Evolutionary conservation across 2,797 vertebrate genomes (phyloP), one percentile per base, ranked within the genome.

Genomic region (Alfaro cultratus): DNA sequence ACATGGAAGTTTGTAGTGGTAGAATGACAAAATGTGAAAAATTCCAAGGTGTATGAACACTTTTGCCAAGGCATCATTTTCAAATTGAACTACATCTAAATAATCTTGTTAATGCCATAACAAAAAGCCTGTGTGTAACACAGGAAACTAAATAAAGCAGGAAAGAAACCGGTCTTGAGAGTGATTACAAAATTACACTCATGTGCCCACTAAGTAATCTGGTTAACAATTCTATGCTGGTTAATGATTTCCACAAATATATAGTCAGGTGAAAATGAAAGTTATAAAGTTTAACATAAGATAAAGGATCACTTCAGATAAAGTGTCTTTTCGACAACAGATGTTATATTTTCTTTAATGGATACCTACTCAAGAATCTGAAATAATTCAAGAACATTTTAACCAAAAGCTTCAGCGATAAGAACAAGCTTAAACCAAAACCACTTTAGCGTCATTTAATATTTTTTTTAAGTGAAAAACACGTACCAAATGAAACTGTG

Each of bases 401-500:
- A 68, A 39, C 21, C 39, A 39, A 23, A 39, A 12, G 34, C 36
- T 23, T 68, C 36, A 10, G 31, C 18, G 3, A 36, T 21, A 64
- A 39, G 34, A 67, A 36, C 16, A 67, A 39, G 18, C 34, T 23
- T 23, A 68, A 11, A 11, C 10, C 34, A 45, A 45, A 29, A 15
- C 7, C 7, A 53, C 73, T 43, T 55, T 13, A 45, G 4, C 31
- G 3, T 60, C 36, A 21, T 11, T 31, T 1, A 21, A 4, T 23
- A 10, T 62, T 53, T 53, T 34, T 53, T 53, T 53, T 10, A 53
- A 53, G 23, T 10, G 29, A 70, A 1, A 1, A 80, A 67, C 64
- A 68, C 36, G 82, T 97, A 99, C 99, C 98, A 85, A 98, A 99
- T 73, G 98, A 98, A 92, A 99, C 95, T 88, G 97, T 96, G 92